phyloP scores from a whole-genome alignment of 2,888 invertebrate genomes.

The Tanypteryx hageni region DNA sequence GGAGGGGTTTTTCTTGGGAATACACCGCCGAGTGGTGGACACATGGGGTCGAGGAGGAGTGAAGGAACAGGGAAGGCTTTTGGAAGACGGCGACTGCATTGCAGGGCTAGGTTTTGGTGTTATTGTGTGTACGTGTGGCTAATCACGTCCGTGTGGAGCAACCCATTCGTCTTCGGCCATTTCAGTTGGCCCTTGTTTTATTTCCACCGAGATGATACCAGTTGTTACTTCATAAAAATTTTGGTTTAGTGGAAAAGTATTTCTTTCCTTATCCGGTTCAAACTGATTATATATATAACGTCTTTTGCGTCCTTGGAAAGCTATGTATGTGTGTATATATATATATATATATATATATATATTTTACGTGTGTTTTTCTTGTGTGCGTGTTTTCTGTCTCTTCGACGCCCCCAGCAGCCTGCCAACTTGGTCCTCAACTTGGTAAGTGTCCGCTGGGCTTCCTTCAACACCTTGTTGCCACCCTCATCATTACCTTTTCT shows the following conservation, averaged over 20 bases:
- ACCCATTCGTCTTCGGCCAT: constrained; percentile 52
- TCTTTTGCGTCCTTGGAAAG: no score
- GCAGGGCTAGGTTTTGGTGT: constrained; percentile 43
- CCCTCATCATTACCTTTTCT: no score
- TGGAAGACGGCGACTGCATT: constrained; percentile 37
- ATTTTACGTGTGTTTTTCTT: no score
- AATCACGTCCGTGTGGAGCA: constrained; percentile 56
- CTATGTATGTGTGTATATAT: no score
- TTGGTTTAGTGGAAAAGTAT: not conserved
- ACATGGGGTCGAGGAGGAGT: not conserved
- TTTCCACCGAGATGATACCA: constrained; percentile 37
- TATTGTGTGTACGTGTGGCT: constrained; percentile 27
- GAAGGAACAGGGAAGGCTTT: not conserved
- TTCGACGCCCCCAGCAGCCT: no score
- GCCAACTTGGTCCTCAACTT: no score
- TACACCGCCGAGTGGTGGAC: not conserved
- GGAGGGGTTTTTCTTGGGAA: not conserved
- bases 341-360: not conserved
- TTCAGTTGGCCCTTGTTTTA: constrained; percentile 39
- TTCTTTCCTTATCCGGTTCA: not conserved
- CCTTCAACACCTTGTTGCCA: no score
- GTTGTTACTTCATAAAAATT: constrained; percentile 50
- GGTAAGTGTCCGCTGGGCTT: no score
- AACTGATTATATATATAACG: not conserved
- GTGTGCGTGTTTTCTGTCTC: no score